Evolutionary conservation across 2,888 invertebrate species (phyloP).

Genomic region (Malthinus seriepunctatus): DNA sequence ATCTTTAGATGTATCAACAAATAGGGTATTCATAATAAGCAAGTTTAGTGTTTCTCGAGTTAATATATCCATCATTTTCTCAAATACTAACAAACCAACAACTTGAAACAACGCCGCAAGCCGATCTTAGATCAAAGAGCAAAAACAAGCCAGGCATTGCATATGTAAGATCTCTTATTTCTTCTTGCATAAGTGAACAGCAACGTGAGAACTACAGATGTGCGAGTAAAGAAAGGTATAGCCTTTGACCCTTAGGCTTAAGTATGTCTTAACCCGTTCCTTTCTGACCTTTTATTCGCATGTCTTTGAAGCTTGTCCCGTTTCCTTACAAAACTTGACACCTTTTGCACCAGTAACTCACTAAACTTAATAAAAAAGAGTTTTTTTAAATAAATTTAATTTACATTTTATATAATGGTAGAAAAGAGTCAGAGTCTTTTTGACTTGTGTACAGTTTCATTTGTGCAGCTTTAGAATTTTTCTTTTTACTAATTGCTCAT

Average conservation of each 20-base stretch:
- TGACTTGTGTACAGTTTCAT: no score
- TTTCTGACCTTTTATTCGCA: conserved; percentile 9
- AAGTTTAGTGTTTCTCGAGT: conserved; percentile 1
- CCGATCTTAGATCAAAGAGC: conserved; percentile 23
- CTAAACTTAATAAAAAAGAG: neutral
- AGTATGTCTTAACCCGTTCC: conserved; percentile 16
- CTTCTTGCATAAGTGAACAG: conserved; percentile 23
- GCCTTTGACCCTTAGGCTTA: conserved; percentile 26
- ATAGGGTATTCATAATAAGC: neutral
- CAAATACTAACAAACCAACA: conserved; percentile 9
- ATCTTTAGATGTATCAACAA: neutral
- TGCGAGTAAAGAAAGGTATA: conserved; percentile 31
- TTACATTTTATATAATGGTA: no score
- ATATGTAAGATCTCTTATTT: conserved; percentile 19
- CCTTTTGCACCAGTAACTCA: no score
- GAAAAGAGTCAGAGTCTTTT: no score
- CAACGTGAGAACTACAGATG: conserved; percentile 34
- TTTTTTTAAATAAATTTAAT: no score
- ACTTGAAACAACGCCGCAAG: conserved; percentile 20
- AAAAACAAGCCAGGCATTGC: conserved; percentile 10
- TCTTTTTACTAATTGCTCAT: no score
- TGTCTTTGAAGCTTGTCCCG: conserved; percentile 18
- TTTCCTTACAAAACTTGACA: neutral
- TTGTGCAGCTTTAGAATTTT: no score
- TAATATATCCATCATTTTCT: conserved; percentile 25